phyloP scores from a whole-genome alignment of 2,113 vertebrate species.

The Cebus imitator region DNA sequence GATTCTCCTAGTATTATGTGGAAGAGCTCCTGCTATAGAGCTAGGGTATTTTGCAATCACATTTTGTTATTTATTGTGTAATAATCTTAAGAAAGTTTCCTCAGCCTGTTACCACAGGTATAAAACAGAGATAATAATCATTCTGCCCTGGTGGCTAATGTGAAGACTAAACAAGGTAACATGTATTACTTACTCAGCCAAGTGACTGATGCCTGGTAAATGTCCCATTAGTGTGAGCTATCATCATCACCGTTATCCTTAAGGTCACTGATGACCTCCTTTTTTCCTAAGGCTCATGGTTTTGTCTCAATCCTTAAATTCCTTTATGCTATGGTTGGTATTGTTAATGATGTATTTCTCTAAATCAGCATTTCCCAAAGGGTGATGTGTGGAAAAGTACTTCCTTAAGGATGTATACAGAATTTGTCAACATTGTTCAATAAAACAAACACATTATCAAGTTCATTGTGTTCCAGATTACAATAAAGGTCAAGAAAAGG shows the following conservation, averaged over 20 bases:
- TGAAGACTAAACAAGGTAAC: neutral
- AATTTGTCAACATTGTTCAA: neutral
- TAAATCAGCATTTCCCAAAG: neutral
- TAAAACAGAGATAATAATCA: neutral
- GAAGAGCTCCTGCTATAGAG: neutral
- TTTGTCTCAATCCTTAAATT: neutral
- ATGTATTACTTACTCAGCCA: neutral
- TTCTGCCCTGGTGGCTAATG: neutral
- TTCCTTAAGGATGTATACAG: neutral
- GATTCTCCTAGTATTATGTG: neutral
- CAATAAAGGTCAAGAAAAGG: neutral
- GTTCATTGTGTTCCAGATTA: neutral
- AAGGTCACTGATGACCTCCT: neutral
- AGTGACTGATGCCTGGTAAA: neutral
- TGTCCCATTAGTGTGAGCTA: neutral
- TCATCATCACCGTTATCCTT: neutral
- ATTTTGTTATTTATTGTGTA: neutral
- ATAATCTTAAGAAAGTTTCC: neutral
- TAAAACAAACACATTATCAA: neutral
- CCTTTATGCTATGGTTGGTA: neutral
- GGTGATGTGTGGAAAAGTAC: neutral
- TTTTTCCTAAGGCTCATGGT: neutral
- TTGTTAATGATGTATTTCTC: neutral
- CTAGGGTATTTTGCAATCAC: neutral
- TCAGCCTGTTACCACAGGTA: neutral